A percentile compares a stretch with the other conserved stretches of the same genome.
Evolutionary conservation across 2,888 invertebrate species (phyloP).

Genomic region (Blastobasis lacticolella): DNA sequence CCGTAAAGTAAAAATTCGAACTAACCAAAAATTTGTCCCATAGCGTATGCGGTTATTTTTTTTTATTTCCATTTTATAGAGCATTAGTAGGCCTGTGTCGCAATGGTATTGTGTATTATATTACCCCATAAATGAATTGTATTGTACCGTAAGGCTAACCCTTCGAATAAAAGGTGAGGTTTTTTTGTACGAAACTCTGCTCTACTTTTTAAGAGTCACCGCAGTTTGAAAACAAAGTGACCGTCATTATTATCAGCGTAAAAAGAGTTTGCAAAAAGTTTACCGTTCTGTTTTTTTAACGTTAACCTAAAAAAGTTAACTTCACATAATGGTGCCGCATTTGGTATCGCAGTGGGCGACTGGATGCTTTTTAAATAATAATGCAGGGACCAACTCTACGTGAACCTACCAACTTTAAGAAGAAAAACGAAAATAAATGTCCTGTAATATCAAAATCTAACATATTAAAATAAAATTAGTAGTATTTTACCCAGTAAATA

Average conservation of each 20-base stretch:
- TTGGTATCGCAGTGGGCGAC: too few species aligned
- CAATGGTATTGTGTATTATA: constrained; percentile 53
- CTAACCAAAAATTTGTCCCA: constrained; percentile 44
- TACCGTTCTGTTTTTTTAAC: constrained; percentile 18
- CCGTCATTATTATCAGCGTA: constrained; percentile 31
- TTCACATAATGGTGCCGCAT: too few species aligned
- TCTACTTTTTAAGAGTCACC: constrained; percentile 60
- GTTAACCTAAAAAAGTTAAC: too few species aligned
- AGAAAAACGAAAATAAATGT: too few species aligned
- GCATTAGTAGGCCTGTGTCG: constrained; percentile 53
- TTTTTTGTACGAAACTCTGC: constrained; percentile 53
- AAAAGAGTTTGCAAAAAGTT: constrained; percentile 20
- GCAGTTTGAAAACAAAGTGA: constrained; percentile 57
- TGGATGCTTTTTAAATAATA: too few species aligned
- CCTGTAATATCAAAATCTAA: too few species aligned
- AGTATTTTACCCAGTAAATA: too few species aligned
- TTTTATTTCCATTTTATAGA: constrained; percentile 26
- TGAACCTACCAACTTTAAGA: too few species aligned
- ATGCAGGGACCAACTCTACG: too few species aligned
- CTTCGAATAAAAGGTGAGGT: constrained; percentile 40
- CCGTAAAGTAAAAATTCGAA: constrained; percentile 47
- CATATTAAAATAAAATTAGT: too few species aligned
- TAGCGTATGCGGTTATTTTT: constrained; percentile 46
- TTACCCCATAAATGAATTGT: constrained; percentile 54
- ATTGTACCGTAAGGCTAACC: constrained; percentile 44